Conservation (phyloP, 2,888 invertebrate genomes). For the Eupithecia abbreviata region DNA sequence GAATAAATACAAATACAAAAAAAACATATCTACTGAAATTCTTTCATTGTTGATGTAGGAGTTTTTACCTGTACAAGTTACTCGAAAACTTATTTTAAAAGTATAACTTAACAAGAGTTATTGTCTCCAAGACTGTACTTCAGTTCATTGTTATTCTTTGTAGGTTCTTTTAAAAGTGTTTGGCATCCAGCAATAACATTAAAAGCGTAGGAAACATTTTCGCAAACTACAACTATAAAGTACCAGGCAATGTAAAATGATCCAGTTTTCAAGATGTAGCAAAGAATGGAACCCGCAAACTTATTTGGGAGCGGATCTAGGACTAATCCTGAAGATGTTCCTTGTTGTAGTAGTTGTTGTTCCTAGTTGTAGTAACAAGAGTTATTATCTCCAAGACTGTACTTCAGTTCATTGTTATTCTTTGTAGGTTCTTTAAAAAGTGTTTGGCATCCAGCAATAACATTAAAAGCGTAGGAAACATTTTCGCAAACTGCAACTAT, state of each 20-base stretch:
- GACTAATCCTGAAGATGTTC: no score
- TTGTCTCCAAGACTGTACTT: background rate
- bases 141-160: background rate
- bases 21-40: background rate
- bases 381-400: background rate
- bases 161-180: background rate
- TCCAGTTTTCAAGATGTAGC: background rate
- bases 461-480: constrained; percentile 14
- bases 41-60: background rate
- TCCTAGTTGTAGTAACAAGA: background rate
- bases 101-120: background rate
- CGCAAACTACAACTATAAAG: background rate
- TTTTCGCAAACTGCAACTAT: background rate
- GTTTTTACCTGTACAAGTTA: background rate
- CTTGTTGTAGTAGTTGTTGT: no score
- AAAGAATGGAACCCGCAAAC: no score
- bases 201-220: constrained; percentile 10
- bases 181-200: constrained; percentile 18
- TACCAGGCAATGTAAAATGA: constrained; percentile 1
- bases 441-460: constrained; percentile 15
- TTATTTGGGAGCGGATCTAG: no score
- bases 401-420: background rate
- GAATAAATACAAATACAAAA: no score
- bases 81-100: background rate
- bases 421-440: constrained; percentile 1